Evolutionary conservation across 2,113 vertebrate genomes (phyloP), one percentile per base, ranked within the genome.

Genomic region (Guaruba guarouba): DNA sequence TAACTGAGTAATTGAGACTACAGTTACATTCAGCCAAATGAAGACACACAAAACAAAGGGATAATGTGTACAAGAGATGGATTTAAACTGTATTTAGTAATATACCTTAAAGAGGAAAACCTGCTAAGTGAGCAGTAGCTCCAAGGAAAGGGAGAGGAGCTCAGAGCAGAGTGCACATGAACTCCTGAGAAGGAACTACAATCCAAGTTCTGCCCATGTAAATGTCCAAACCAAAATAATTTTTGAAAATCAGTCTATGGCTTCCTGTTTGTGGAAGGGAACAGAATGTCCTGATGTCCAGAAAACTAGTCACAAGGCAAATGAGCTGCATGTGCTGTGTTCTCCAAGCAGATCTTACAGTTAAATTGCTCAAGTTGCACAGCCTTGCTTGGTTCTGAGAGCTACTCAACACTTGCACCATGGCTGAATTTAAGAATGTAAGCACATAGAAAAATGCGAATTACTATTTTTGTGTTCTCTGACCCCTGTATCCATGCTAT

Each of bases 321-420:
- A 27, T 6, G 31, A 74, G 18, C 37, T 43, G 12, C 33, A 24
- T 0, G 2, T 17, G 6, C 59, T 54, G 1, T 6, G 6, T 19
- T 52, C 54, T 49, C 24, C 59, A 77, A 61, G 70, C 18, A 7
- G 22, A 35, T 39, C 35, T 37, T 31, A 59, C 2, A 8, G 13
- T 73, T 62, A 44, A 49, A 49, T 17, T 48, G 22, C 31, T 27
- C 27, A 39, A 43, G 39, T 8, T 54, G 57, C n/a, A 37, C 17
- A 62, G 41, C 33, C 20, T 16, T 17, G 48, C 41, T 41, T 73
- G 25, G 15, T 43, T 90, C n/a, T 6, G 3, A 33, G 24, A 57
- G n/a, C 66, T 49, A 31, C 37, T 64, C 43, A 24, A 74, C n/a
- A 33, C 41, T n/a, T n/a, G 35, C 52, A 62, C 24, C 17, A 17